Evolutionary conservation across 2,888 invertebrate species (phyloP).

Genomic region (Pantelozetes paolii): DNA sequence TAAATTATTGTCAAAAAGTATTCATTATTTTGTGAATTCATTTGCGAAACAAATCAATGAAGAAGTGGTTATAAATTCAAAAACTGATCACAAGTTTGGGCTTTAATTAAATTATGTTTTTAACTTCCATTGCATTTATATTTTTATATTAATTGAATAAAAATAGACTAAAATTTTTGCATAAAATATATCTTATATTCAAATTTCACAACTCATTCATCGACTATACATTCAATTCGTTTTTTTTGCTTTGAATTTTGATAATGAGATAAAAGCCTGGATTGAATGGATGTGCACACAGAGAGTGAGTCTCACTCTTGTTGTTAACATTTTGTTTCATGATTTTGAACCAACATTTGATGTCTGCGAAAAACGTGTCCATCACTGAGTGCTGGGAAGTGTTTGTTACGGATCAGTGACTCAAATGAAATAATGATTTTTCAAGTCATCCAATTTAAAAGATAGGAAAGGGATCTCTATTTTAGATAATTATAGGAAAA

Average conservation of each 20-base stretch:
- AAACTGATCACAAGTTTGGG: no score
- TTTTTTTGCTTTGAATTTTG: not conserved
- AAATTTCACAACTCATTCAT: no score
- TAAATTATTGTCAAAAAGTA: not conserved
- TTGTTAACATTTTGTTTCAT: not conserved
- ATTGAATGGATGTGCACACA: not conserved
- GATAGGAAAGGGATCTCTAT: not conserved
- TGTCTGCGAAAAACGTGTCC: not conserved
- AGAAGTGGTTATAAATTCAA: not conserved
- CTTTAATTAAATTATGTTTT: no score
- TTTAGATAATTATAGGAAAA: no score
- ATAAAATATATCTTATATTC: no score
- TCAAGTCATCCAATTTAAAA: slow-evolving; percentile 9
- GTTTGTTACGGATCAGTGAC: slow-evolving; percentile 14
- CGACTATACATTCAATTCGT: no score
- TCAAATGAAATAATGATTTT: slow-evolving; percentile 12
- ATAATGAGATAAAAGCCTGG: slow-evolving; percentile 19
- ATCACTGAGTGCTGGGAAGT: slow-evolving; percentile 12
- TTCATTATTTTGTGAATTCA: not conserved
- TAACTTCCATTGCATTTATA: no score
- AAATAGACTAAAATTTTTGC: no score
- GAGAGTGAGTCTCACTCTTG: not conserved
- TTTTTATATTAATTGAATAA: no score
- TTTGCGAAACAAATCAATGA: no score
- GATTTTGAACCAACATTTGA: not conserved